Evolutionary conservation across 2,888 invertebrate species (phyloP), one percentile per base, ranked within the genome.

Genomic region (Coronaproctus castanopsis): DNA sequence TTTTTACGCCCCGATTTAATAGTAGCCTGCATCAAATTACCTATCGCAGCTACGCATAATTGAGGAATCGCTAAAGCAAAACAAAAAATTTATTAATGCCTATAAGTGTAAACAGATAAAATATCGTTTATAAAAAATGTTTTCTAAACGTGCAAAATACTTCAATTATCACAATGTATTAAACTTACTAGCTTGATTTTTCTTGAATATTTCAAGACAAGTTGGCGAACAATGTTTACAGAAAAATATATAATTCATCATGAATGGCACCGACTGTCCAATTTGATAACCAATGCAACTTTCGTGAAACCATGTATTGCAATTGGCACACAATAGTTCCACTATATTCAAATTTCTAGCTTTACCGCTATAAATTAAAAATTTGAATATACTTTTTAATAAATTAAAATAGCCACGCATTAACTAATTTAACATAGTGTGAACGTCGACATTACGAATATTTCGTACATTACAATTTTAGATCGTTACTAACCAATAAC

Each of bases 181-280:
- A n/a, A n/a, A 60, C 64, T 64, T 58, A 68, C 68, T 59, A 14
- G 68, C 91, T 80, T 91, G 92, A 70, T 85, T 89, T 71, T 92
- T 92, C 67, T 87, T 87, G 69, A 93, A 95, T 65, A 82, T 88
- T 71, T 96, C 95, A 60, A 89, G 73, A 0, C 90, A 90, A 64
- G 87, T 88, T 1, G 85, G 82, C 22, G 89, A 91, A 71, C 95
- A 96, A 68, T 87, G 88, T 74, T 95, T 95, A 72, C 96, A 96
- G 63, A 88, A 81, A 71, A 95, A 96, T 62, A 90, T 79, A 71
- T 96, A 96, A 71, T 93, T 95, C 65, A 87, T 84, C 80, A 92
- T 85, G 69, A 95, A 96, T 0, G 92, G 91, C 22, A 95, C 85
- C 63, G 91, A 73, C 71, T 91, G 91, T 21, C 93, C 93, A 52